A percentile compares a stretch with the other conserved stretches of the same genome.
phyloP scores from a whole-genome alignment of 2,888 invertebrate species.

The Cerceris ruficornis region DNA sequence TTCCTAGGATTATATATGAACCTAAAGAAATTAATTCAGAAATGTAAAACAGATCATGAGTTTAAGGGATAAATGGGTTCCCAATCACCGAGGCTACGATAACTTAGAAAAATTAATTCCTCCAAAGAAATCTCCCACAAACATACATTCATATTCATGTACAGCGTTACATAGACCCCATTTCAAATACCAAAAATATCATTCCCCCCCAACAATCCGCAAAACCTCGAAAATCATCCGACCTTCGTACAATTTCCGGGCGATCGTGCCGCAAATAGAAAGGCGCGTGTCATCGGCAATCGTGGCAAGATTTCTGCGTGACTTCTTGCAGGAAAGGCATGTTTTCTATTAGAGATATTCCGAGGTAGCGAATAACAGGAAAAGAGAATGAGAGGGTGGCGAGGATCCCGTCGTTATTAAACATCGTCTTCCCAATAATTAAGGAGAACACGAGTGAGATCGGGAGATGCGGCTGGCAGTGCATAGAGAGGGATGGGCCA shows the following conservation, averaged over 20 bases:
- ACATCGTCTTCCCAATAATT: slow-evolving; percentile 74
- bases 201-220: background rate
- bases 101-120: no score
- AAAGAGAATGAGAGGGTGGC: slow-evolving; percentile 7
- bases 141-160: no score
- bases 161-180: no score
- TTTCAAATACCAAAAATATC: background rate
- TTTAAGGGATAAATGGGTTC: no score
- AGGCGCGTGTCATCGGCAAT: background rate
- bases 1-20: no score
- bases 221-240: background rate
- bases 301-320: background rate
- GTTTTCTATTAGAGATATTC: slow-evolving; percentile 59
- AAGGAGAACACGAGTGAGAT: slow-evolving; percentile 66
- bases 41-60: no score
- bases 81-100: no score
- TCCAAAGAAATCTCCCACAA: no score
- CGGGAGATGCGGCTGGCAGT: slow-evolving; percentile 55
- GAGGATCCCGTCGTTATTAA: slow-evolving; percentile 68
- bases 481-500: slow-evolving; percentile 76
- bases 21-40: no score
- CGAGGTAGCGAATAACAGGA: background rate
- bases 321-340: slow-evolving; percentile 53
- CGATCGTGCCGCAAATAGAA: slow-evolving; percentile 16
- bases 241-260: slow-evolving; percentile 3